phyloP scores from a whole-genome alignment of 2,888 invertebrate species.

The Polydesmus complanatus region DNA sequence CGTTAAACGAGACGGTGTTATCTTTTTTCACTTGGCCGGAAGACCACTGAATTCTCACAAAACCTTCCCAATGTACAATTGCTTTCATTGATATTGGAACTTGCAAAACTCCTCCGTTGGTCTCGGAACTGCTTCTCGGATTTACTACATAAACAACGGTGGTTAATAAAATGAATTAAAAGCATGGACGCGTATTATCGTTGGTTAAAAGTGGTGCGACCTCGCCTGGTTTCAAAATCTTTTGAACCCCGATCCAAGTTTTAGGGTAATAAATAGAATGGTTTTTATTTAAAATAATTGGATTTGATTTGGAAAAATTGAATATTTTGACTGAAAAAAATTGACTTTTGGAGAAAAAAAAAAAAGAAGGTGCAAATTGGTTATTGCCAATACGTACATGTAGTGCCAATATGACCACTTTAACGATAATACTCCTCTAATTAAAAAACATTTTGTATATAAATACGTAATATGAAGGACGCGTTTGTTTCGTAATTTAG shows the following conservation, averaged over 20 bases:
- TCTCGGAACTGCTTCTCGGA: constrained; percentile 2
- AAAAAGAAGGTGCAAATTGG: too few relatives aligned
- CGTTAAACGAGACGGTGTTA: neutral
- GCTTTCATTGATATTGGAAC: constrained; percentile 3
- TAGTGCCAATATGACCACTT: neutral
- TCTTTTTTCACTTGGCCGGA: neutral
- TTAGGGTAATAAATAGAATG: too few relatives aligned
- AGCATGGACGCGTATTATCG: too few relatives aligned
- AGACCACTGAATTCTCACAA: neutral
- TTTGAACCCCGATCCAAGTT: neutral
- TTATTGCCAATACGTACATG: too few relatives aligned
- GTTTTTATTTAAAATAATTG: too few relatives aligned
- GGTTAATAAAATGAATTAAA: neutral
- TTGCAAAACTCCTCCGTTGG: constrained; percentile 7
- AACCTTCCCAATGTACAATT: neutral
- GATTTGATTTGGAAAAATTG: too few relatives aligned
- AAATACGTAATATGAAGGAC: neutral
- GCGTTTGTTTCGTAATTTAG: neutral
- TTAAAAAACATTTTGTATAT: too few relatives aligned
- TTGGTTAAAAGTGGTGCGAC: neutral
- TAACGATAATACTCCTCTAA: neutral
- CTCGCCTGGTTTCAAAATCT: neutral
- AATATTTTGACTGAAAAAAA: too few relatives aligned
- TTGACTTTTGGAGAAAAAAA: too few relatives aligned
- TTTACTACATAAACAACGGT: neutral